Evolutionary conservation across 2,113 vertebrate species (phyloP).

Genomic region (Esox niger): DNA sequence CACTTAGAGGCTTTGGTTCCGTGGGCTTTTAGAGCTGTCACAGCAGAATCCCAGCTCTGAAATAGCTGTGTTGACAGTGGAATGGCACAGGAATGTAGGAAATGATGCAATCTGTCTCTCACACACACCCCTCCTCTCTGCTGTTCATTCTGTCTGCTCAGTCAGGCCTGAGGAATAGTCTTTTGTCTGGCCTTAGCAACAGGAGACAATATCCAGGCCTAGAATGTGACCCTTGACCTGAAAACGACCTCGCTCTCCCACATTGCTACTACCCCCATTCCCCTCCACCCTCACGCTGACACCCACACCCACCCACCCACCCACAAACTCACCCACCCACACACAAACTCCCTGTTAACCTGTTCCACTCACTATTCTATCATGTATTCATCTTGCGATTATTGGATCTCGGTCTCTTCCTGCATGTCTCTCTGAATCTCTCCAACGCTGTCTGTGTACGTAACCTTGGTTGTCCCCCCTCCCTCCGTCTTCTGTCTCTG

Average conservation of each 20-base stretch:
- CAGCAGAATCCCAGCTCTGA: constrained; percentile 10
- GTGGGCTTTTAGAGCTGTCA: neutral
- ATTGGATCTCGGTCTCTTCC: neutral
- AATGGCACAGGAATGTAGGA: constrained; percentile 60
- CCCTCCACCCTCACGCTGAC: neutral
- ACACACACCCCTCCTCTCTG: constrained; percentile 27
- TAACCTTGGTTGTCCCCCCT: neutral
- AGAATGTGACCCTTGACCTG: constrained; percentile 65
- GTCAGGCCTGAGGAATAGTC: constrained; percentile 30
- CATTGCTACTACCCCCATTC: no score
- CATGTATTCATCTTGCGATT: neutral
- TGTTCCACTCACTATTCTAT: constrained; percentile 1
- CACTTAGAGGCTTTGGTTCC: constrained; percentile 34
- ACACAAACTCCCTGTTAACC: constrained; percentile 4
- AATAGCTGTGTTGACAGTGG: constrained; percentile 38
- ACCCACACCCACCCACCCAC: neutral
- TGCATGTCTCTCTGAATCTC: neutral
- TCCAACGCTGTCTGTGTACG: neutral
- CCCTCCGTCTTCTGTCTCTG: neutral
- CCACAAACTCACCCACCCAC: neutral
- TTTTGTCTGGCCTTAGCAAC: constrained; percentile 53
- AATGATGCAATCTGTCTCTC: constrained; percentile 47
- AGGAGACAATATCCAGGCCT: constrained; percentile 57
- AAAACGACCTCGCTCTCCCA: constrained; percentile 42
- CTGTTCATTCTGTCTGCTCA: constrained; percentile 56